Evolutionary conservation across 2,797 vertebrate genomes (phyloP).

Genomic region (Clarias platycephalus): DNA sequence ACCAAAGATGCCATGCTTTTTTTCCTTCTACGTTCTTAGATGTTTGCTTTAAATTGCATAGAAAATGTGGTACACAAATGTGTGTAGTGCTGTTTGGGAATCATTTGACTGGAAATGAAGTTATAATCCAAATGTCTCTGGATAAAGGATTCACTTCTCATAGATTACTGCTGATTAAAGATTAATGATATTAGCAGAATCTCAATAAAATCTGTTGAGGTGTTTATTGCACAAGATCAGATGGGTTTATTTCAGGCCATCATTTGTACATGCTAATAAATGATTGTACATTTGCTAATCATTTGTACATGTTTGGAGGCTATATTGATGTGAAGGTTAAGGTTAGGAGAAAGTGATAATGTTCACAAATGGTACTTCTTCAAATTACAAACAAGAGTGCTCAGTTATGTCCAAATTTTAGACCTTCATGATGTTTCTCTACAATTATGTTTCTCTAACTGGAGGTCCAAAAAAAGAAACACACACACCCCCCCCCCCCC

Average conservation of each 20-base stretch:
- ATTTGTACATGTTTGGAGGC: neutral
- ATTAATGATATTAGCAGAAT: neutral
- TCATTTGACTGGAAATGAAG: neutral
- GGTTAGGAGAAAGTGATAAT: neutral
- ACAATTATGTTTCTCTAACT: neutral
- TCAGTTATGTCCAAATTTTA: neutral
- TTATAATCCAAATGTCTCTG: neutral
- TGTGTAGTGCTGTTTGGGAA: neutral
- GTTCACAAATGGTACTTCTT: neutral
- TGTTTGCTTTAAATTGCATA: neutral
- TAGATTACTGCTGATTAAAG: neutral
- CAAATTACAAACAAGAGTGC: neutral
- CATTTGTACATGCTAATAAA: no score
- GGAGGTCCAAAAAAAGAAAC: neutral
- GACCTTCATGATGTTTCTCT: neutral
- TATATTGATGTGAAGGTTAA: neutral
- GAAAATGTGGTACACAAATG: neutral
- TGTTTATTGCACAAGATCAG: neutral
- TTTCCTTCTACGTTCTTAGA: neutral
- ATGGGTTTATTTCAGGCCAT: neutral
- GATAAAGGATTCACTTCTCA: neutral
- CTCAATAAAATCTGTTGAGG: neutral
- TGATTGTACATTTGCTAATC: no score
- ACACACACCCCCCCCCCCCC: no score
- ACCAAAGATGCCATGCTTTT: neutral